Evolutionary conservation across 2,113 vertebrate genomes (phyloP).

Genomic region (Gymnarchus niloticus): DNA sequence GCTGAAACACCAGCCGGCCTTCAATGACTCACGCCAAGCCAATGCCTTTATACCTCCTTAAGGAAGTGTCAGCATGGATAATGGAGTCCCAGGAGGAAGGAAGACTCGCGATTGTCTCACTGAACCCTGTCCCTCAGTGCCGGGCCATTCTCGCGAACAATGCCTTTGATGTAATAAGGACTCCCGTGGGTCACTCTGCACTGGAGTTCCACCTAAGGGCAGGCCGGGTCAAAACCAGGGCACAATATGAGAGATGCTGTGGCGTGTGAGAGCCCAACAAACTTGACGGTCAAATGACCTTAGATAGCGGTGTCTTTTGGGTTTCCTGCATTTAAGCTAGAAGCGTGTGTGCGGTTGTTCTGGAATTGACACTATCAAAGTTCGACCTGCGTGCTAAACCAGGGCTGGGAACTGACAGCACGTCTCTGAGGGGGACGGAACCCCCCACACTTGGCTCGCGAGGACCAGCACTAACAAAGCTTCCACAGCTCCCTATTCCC

Average conservation of each 20-base stretch:
- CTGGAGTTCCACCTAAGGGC: too few species aligned
- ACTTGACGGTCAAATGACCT: too few species aligned
- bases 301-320: too few species aligned
- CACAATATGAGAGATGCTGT: not conserved
- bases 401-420: not conserved
- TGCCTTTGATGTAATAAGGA: not conserved
- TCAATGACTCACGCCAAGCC: not conserved
- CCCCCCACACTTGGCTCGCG: not conserved
- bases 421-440: not conserved
- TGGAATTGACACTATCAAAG: constrained; percentile 8
- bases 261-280: too few species aligned
- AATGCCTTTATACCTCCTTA: not conserved
- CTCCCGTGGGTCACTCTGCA: not conserved
- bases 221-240: not conserved
- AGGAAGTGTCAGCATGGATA: not conserved
- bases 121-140: not conserved
- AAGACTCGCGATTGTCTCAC: not conserved
- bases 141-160: not conserved
- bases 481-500: not conserved
- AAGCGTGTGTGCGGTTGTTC: not conserved
- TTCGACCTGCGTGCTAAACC: not conserved
- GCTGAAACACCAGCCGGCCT: not conserved
- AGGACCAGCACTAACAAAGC: not conserved
- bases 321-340: not conserved
- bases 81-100: not conserved